Evolutionary conservation across 2,888 invertebrate species (phyloP).

Genomic region (Choristoneura rosaceana): DNA sequence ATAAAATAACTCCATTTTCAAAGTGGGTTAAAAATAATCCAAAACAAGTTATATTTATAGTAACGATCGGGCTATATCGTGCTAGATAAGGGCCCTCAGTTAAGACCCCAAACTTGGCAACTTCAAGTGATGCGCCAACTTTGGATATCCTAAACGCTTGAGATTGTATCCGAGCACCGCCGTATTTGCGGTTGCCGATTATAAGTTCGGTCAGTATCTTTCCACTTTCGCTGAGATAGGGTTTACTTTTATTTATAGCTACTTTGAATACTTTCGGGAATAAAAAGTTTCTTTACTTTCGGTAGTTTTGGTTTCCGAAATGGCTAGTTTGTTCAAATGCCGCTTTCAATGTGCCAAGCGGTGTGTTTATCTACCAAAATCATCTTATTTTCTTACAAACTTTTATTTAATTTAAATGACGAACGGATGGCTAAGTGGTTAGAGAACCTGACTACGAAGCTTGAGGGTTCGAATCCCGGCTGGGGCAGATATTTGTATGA

Average conservation of each 20-base stretch:
- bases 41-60: conserved; percentile 36
- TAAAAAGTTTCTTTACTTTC: neutral
- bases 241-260: conserved; percentile 33
- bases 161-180: conserved; percentile 27
- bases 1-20: too few relatives aligned
- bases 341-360: neutral
- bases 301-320: neutral
- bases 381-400: too few relatives aligned
- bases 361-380: neutral
- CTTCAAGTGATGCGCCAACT: conserved; percentile 50
- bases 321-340: neutral
- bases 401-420: too few relatives aligned
- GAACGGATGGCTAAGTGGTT: too few relatives aligned
- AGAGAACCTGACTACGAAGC: too few relatives aligned
- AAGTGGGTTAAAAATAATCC: conserved; percentile 1
- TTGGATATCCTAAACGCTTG: conserved; percentile 42
- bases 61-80: conserved; percentile 46
- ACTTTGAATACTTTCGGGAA: conserved; percentile 30
- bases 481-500: too few relatives aligned
- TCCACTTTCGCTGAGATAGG: conserved; percentile 27
- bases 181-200: conserved; percentile 36
- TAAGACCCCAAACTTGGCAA: conserved; percentile 50
- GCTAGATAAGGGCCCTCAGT: conserved; percentile 47
- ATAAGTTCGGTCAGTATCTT: conserved; percentile 33
- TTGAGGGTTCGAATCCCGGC: too few relatives aligned